Base-by-base conservation (phyloP, 2,113 vertebrate species). In the Felis chaus region DNA sequence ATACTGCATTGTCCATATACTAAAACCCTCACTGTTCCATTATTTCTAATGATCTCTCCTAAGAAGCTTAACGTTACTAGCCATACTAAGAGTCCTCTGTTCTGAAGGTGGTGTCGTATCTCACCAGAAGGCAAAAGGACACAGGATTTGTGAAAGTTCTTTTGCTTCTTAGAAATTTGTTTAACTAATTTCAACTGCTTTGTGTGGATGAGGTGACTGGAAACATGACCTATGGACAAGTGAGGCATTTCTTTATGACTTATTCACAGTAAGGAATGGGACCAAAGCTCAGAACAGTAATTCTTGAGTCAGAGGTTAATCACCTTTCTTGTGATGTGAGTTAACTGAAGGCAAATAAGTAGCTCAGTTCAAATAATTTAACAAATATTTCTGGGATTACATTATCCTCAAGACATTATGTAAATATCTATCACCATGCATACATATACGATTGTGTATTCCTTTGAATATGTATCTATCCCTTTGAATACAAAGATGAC, bases 221-320 rank as follows among this genome's bases (percentile, higher is more conserved):
- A 91, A 95, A 85, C 74, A 85, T 16, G 48, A 74, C 33, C 61
- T 65, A 5, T 78, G 65, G 36, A 65, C 19, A 86, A 79, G 93
- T 33, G 86, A 88, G 50, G 48, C 91, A 91, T 83, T 93, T 76
- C n/a, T 18, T 74, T 87, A 61, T n/a, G 63, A 95, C 23, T 78
- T 95, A 66, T 53, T 81, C n/a, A 79, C 63, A 91, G 10, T 48
- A 18, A 97, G 50, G 95, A 55, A 85, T 33, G 14, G 41, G 33
- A 71, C 36, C 23, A 85, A 93, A 33, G 36, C 69, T 92, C 41
- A 50, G 29, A 9, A n/a, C 23, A 76, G 29, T 57, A 79, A 86
- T 88, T 86, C 86, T 61, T 66, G 41, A 63, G 88, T 78, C 66
- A 68, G 71, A 97, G 31, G 53, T 89, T 68, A 89, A 74, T 94